Evolutionary conservation across 2,888 invertebrate species (phyloP).

Genomic region (Fissipunctia ypsillon): DNA sequence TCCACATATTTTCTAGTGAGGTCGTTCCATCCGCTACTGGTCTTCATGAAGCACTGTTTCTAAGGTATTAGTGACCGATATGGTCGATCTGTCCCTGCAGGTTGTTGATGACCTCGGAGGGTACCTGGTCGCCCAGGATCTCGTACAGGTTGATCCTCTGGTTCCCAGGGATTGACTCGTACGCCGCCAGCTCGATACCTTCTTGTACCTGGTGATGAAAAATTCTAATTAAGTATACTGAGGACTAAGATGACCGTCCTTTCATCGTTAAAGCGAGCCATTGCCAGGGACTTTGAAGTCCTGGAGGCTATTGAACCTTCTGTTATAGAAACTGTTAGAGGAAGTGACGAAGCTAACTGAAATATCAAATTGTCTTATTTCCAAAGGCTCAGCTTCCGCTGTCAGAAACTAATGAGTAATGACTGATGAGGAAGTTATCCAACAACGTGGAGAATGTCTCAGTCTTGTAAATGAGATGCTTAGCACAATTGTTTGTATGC

Average conservation of each 20-base stretch:
- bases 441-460: conserved; percentile 21
- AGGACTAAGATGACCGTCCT: background rate
- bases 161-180: conserved; percentile 96
- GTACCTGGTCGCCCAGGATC: conserved; percentile 96
- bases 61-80: conserved; percentile 89
- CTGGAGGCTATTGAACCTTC: background rate
- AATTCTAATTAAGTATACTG: background rate
- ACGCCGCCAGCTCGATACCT: conserved; percentile 96
- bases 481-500: conserved; percentile 32
- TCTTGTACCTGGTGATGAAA: conserved; percentile 92
- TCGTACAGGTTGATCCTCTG: conserved; percentile 96
- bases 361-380: conserved; percentile 12
- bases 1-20: background rate
- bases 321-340: background rate
- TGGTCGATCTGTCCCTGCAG: conserved; percentile 96
- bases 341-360: background rate
- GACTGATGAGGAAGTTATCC: conserved; percentile 37
- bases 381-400: conserved; percentile 19
- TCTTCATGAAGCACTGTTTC: conserved; percentile 51
- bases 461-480: conserved; percentile 45
- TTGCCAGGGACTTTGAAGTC: background rate
- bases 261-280: background rate
- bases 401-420: conserved; percentile 25
- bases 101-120: conserved; percentile 96
- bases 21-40: conserved; percentile 54